Base-by-base conservation (phyloP, 23 tunicate genomes). In the Trididemnum nubilum region DNA sequence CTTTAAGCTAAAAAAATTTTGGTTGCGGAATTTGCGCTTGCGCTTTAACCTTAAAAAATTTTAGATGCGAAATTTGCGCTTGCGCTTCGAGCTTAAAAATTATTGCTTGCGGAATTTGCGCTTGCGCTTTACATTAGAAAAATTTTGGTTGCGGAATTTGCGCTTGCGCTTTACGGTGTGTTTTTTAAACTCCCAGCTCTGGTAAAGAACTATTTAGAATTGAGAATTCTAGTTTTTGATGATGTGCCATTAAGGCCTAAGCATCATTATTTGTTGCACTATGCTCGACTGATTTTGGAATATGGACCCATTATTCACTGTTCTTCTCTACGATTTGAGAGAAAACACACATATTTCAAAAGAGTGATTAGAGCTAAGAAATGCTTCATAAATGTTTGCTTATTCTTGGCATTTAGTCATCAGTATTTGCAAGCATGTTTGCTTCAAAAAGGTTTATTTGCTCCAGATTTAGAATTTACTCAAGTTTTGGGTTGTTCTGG, bases 271-370 rank as follows among this genome's bases (percentile, higher is more conserved):
- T 35, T 85, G 39, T n/a, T 28, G 22, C 89, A 85, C 75, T 85
- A 64, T 35, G 70, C 88, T 19, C 63, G 60, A 30, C 25, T 78
- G 37, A 85, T 67, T 22, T 26, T 49, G 35, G 77, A 85, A 38
- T 52, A 74, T 77, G 89, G 89, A 3, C 89, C 89, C 27, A 36
- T 85, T 36, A 64, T 78, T 19, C 58, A 65, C 19, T 33, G 61
- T 29, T 85, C 75, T 73, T 77, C 89, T 26, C 39, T 85, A 65
- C 36, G 89, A 31, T 85, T 85, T 85, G 89, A 85, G 61, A 64
- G 83, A 1, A 85, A 85, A 49, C 89, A 77, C 63, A 33, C 73
- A 19, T 85, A 85, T 78, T 85, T 85, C 32, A 85, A 85, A 34
- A 30, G 83, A 33, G 51, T 39, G 35, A 36, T 69, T 0, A 64